Conservation (phyloP, 2,888 invertebrate species). For the Athalia rosae region DNA sequence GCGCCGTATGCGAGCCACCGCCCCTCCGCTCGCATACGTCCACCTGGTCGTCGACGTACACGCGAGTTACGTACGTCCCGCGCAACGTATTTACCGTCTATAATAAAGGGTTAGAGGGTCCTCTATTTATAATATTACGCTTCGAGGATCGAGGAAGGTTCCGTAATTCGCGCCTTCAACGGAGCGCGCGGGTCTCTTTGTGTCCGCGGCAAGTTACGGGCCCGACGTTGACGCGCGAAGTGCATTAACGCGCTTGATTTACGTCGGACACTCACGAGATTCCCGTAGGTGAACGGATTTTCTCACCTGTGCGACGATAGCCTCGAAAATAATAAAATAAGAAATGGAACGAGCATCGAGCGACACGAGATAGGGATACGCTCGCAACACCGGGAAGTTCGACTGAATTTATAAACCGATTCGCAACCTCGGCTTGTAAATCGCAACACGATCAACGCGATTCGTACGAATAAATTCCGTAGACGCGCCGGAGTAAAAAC, state of each 20-base stretch:
- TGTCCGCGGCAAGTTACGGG: too few species aligned
- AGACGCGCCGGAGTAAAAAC: too few species aligned
- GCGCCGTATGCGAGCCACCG: conserved; percentile 15
- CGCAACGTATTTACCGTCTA: conserved; percentile 19
- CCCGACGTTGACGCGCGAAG: background rate
- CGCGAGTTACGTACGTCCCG: background rate
- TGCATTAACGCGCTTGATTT: conserved; percentile 29
- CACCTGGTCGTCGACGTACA: conserved; percentile 29
- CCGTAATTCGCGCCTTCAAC: conserved; percentile 27
- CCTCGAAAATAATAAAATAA: background rate
- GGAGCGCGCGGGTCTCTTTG: background rate
- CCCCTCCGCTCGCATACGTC: background rate
- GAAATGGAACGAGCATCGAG: too few species aligned
- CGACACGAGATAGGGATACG: too few species aligned
- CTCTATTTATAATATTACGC: background rate
- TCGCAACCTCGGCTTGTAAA: too few species aligned
- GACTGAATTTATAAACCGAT: too few species aligned
- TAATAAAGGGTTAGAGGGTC: conserved; percentile 19
- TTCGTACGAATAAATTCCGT: too few species aligned
- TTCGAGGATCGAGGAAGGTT: conserved; percentile 28
- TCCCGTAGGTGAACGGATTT: conserved; percentile 18
- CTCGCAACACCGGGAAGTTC: too few species aligned
- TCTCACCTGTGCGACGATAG: background rate
- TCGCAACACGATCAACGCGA: too few species aligned
- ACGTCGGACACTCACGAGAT: conserved; percentile 9